Percentiles rank a stretch among this genome's conserved stretches.
Evolutionary conservation across 2,888 invertebrate species (phyloP).

Genomic region (Boloria selene): DNA sequence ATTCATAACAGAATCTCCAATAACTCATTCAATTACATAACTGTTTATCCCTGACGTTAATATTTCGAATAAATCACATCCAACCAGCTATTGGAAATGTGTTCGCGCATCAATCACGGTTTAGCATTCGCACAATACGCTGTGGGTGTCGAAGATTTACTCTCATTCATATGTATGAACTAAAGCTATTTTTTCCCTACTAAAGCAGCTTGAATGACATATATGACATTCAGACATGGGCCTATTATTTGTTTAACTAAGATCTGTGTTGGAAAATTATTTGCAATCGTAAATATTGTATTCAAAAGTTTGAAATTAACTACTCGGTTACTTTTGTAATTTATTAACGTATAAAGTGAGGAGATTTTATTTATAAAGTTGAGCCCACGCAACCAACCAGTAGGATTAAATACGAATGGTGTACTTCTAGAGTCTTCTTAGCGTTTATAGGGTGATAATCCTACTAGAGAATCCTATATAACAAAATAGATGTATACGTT

Average conservation of each 20-base stretch:
- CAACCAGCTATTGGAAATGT: conserved; percentile 17
- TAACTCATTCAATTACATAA: conserved; percentile 9
- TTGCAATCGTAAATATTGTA: conserved; percentile 19
- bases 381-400: background rate
- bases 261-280: conserved; percentile 13
- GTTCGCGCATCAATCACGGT: conserved; percentile 25
- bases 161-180: conserved; percentile 76
- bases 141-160: conserved; percentile 77
- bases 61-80: conserved; percentile 7
- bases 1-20: background rate
- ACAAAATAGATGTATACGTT: background rate
- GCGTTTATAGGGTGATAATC: too few species aligned
- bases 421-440: too few species aligned
- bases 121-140: conserved; percentile 39
- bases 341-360: conserved; percentile 13
- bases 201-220: conserved; percentile 66
- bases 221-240: conserved; percentile 56
- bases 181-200: conserved; percentile 63
- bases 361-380: conserved; percentile 10
- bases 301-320: conserved; percentile 13
- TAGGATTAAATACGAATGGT: background rate
- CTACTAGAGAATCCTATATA: too few species aligned
- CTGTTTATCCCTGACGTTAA: conserved; percentile 9
- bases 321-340: conserved; percentile 15
- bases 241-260: conserved; percentile 41